Conservation (phyloP, 2,888 invertebrate genomes). For the Emmelina monodactyla region DNA sequence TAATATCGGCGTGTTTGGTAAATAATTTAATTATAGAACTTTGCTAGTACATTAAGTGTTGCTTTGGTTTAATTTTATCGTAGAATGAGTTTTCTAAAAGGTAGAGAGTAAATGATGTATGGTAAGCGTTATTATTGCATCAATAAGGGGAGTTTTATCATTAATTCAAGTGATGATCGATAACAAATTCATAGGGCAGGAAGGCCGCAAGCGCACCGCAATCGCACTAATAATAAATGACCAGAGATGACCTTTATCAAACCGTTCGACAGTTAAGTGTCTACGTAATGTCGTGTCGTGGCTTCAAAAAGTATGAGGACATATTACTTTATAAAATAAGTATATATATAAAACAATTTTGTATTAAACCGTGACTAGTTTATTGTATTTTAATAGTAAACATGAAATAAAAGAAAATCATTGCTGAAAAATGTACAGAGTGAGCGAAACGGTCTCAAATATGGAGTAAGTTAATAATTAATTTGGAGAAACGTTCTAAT, state of each 20-base stretch:
- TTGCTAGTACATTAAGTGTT: background rate
- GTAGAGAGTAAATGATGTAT: background rate
- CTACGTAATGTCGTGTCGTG: too few species aligned
- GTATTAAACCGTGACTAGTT: too few species aligned
- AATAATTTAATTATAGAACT: slow-evolving; percentile 42
- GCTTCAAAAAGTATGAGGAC: too few species aligned
- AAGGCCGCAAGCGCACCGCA: slow-evolving; percentile 11
- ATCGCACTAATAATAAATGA: slow-evolving; percentile 34
- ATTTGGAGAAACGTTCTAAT: slow-evolving; percentile 4
- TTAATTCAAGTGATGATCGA: slow-evolving; percentile 29
- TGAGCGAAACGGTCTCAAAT: too few species aligned
- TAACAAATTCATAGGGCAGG: slow-evolving; percentile 20
- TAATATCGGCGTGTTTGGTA: slow-evolving; percentile 48
- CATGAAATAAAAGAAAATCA: too few species aligned
- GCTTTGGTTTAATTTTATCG: background rate
- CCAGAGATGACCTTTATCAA: slow-evolving; percentile 38
- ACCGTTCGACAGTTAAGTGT: slow-evolving; percentile 30
- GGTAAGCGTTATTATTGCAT: background rate
- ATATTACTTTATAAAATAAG: too few species aligned
- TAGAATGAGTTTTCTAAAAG: too few species aligned
- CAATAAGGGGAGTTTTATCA: slow-evolving; percentile 25
- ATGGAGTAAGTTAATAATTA: too few species aligned
- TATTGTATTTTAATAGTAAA: too few species aligned
- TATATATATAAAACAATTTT: too few species aligned
- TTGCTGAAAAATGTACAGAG: too few species aligned